Percentiles rank a stretch among this genome's conserved stretches.
Evolutionary conservation across 2,113 vertebrate species (phyloP).

Genomic region (Phasianus colchicus): DNA sequence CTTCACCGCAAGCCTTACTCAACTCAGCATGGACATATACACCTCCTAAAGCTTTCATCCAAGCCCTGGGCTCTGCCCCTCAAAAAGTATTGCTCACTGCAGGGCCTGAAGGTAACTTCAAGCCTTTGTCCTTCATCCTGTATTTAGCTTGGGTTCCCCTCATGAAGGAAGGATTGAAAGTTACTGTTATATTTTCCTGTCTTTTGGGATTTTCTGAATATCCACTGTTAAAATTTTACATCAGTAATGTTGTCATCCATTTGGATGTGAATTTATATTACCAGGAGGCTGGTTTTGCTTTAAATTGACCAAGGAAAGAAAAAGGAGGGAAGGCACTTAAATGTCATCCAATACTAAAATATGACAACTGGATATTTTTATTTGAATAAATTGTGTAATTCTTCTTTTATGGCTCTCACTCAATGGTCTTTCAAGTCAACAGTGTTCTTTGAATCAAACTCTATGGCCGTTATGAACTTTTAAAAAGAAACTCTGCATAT

Average conservation of each 20-base stretch:
- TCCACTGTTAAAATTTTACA: neutral
- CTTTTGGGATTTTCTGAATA: neutral
- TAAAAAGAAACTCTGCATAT: neutral
- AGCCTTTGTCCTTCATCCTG: neutral
- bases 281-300: neutral
- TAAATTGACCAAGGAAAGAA: neutral
- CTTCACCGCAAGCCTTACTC: neutral
- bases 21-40: fast-evolving
- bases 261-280: neutral
- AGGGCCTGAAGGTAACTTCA: neutral
- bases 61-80: neutral
- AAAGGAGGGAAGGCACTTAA: neutral
- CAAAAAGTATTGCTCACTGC: neutral
- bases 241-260: neutral
- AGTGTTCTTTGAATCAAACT: neutral
- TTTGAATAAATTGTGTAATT: neutral
- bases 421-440: fast-evolving
- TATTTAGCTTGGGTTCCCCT: neutral
- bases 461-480: neutral
- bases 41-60: neutral
- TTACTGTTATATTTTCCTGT: neutral
- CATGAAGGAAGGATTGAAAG: neutral
- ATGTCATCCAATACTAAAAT: neutral
- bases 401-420: neutral
- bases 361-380: neutral